Conservation (phyloP, 1,140 invertebrate species). For the Gryon sp. region DNA sequence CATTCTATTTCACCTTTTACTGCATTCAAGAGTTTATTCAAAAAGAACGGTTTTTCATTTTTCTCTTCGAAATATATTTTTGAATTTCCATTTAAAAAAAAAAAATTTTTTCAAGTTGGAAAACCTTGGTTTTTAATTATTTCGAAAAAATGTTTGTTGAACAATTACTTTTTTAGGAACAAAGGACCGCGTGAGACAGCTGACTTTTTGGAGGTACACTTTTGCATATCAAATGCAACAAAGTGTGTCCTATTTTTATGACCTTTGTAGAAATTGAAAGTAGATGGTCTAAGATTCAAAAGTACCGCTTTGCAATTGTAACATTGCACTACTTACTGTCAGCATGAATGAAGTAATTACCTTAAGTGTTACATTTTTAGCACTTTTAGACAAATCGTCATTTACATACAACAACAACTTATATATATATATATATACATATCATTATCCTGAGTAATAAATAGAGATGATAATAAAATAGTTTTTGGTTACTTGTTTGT, state of each 20-base stretch:
- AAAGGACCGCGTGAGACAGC: background rate
- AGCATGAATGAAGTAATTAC: conserved; percentile 56
- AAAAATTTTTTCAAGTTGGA: no score
- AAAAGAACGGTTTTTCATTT: background rate
- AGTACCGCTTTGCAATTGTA: conserved; percentile 25
- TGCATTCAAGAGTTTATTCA: conserved; percentile 6
- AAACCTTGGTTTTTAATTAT: no score
- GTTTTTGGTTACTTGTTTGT: no score
- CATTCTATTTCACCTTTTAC: conserved; percentile 15
- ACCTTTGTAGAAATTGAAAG: conserved; percentile 58
- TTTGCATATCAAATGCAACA: conserved; percentile 38
- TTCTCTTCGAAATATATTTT: background rate
- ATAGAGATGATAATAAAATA: no score
- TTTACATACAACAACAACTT: background rate
- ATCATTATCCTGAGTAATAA: no score
- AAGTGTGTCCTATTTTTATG: conserved; percentile 46
- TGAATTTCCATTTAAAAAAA: no score
- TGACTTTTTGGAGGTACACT: conserved; percentile 14
- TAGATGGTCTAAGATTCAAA: conserved; percentile 15
- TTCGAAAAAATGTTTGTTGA: background rate
- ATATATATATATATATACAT: no score
- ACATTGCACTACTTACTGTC: conserved; percentile 44
- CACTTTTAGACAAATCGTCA: conserved; percentile 29
- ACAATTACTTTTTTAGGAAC: background rate
- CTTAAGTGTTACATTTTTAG: conserved; percentile 34